phyloP scores from a whole-genome alignment of 1,140 invertebrate species.

The Bombus confusus region DNA sequence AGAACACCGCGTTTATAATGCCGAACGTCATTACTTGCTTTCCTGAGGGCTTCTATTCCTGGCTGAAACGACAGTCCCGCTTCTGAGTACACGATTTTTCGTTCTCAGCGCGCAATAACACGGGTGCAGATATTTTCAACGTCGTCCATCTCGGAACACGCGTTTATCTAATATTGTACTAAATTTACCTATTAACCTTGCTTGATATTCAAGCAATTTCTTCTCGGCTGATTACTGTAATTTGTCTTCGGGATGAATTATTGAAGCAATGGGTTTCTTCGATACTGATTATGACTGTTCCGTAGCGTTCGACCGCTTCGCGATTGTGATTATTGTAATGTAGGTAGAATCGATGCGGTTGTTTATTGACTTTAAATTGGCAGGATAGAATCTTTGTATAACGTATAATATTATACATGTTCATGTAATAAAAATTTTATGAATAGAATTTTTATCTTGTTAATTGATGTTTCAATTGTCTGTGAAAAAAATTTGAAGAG shows the following conservation, averaged over 20 bases:
- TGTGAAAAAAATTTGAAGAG: too few relatives aligned
- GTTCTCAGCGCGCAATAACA: neutral
- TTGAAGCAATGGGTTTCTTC: neutral
- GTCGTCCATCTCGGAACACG: neutral
- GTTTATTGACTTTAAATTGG: neutral
- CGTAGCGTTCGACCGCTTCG: too few relatives aligned
- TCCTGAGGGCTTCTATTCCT: conserved; percentile 17
- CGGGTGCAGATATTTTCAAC: neutral
- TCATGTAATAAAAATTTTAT: too few relatives aligned
- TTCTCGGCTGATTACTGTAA: neutral
- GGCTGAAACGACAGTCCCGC: neutral
- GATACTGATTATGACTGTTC: neutral
- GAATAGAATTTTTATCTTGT: too few relatives aligned
- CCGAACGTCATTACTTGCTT: conserved; percentile 24
- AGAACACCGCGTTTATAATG: conserved; percentile 29
- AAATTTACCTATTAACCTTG: neutral
- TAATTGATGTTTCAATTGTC: too few relatives aligned
- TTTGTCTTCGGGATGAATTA: neutral
- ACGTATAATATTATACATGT: too few relatives aligned
- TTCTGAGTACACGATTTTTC: conserved; percentile 5
- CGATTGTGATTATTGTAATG: neutral
- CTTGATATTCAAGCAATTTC: neutral
- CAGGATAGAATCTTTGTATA: neutral
- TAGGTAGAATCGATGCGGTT: neutral
- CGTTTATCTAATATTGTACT: too few relatives aligned